Evolutionary conservation across 2,113 vertebrate genomes (phyloP), one percentile per base, ranked within the genome.

Genomic region (Cebus imitator): DNA sequence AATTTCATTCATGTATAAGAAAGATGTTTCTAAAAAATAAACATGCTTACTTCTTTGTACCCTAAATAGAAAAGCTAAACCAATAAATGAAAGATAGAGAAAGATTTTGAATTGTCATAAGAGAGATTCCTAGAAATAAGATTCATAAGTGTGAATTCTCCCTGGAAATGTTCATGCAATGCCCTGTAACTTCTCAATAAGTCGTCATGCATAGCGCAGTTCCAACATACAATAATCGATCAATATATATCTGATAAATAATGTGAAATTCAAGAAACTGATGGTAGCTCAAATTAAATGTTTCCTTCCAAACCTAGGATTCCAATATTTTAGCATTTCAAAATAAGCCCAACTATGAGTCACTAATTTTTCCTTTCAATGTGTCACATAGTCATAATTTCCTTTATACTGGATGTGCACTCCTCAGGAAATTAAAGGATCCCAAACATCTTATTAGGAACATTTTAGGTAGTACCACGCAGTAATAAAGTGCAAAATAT

Each of bases 281-380:
- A 12, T 83, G 55, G n/a, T 89, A n/a, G 32, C 20, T 23, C 48
- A 55, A 6, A 79, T 64, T 76, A 66, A 82, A 82, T 61, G 5
- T 20, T 45, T 20, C n/a, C 87, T 82, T 96, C 72, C 72, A 83
- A 90, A 92, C 14, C 58, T 32, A 72, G 9, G 58, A 73, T 73
- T 72, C 45, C 17, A 94, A 20, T 70, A 87, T 57, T 86, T 79
- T 45, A 52, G 30, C 32, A 80, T 83, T 92, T 8, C 25, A 45
- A 87, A 93, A 94, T 43, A 92, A 95, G 55, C 10, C 17, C 70
- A 91, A 88, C 12, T 84, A 17, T 32, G 40, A 78, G 52, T 48
- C 85, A 92, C 58, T 55, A 40, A 72, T 87, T 91, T 94, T 94
- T 85, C 73, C 80, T 92, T 85, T 92, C 3, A 75, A 8, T 37